Percentiles rank a stretch among this genome's conserved stretches.
These are phyloP conservation scores for Clunio marinus DNA, from an alignment of 2,888 invertebrate species.

Conservation along the genomic window DNA sequence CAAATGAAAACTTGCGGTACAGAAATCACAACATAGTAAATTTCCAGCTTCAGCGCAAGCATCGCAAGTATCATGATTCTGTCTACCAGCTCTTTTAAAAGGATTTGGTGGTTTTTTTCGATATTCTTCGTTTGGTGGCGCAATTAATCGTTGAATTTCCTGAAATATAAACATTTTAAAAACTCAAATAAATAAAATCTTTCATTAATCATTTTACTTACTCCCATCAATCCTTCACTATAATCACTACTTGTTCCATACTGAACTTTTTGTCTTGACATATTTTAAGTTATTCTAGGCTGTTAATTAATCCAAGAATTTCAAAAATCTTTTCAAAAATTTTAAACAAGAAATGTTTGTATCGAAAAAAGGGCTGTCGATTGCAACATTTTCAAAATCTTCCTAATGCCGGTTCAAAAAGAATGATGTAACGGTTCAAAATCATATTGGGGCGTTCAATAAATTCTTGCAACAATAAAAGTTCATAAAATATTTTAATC, in stretches of 20 bases:
- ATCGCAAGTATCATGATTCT: conserved; percentile 90
- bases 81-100: conserved; percentile 79
- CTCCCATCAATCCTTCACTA: conserved; percentile 32
- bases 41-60: conserved; percentile 93
- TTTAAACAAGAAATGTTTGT: too few relatives aligned
- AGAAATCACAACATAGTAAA: conserved; percentile 91
- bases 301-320: too few relatives aligned
- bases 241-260: conserved; percentile 31
- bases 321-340: too few relatives aligned
- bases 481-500: too few relatives aligned
- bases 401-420: too few relatives aligned
- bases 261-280: conserved; percentile 29
- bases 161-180: conserved; percentile 50
- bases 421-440: too few relatives aligned
- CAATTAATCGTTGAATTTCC: conserved; percentile 85
- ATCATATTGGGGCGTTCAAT: too few relatives aligned
- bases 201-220: neutral
- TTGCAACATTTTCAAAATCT: too few relatives aligned
- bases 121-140: conserved; percentile 74
- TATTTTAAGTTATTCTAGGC: neutral
- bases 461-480: too few relatives aligned
- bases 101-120: conserved; percentile 61
- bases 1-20: conserved; percentile 93
- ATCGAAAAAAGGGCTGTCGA: too few relatives aligned
- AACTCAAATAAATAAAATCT: neutral